Percentiles rank a stretch among this genome's conserved stretches.
Evolutionary conservation across 2,888 invertebrate genomes (phyloP).

Genomic region (Thymelicus lineola): DNA sequence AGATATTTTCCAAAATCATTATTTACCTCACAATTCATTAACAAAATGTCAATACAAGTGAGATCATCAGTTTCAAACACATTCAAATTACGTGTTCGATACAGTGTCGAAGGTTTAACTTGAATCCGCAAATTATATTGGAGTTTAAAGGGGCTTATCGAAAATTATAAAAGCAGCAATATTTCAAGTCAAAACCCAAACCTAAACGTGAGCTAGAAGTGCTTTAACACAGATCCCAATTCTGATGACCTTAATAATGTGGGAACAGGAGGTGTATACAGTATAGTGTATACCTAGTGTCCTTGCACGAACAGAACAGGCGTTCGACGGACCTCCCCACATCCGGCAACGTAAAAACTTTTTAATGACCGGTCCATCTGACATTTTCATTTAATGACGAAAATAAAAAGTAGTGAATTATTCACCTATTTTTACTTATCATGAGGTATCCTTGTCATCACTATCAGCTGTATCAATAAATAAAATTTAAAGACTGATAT

Average conservation of each 20-base stretch:
- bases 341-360: slow-evolving; percentile 61
- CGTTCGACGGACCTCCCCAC: slow-evolving; percentile 54
- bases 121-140: slow-evolving; percentile 13
- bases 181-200: slow-evolving; percentile 37
- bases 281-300: slow-evolving; percentile 52
- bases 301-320: slow-evolving; percentile 61
- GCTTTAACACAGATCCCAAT: slow-evolving; percentile 48
- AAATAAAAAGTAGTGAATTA: slow-evolving; percentile 13
- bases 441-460: background rate
- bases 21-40: slow-evolving; percentile 29
- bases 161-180: slow-evolving; percentile 21
- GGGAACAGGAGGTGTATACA: slow-evolving; percentile 64
- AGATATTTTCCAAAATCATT: slow-evolving; percentile 37
- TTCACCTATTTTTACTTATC: background rate
- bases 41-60: slow-evolving; percentile 35
- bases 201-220: slow-evolving; percentile 45
- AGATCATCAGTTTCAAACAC: slow-evolving; percentile 36
- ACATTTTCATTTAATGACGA: slow-evolving; percentile 36
- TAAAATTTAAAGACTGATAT: no score
- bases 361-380: slow-evolving; percentile 34
- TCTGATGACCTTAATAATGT: slow-evolving; percentile 59
- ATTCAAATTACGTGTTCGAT: slow-evolving; percentile 27
- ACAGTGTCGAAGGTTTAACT: slow-evolving; percentile 19
- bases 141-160: background rate
- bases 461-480: no score